Percentiles rank a stretch among this genome's conserved stretches.
Conservation (phyloP, 2,888 invertebrate genomes). For the Margaritifera margaritifera region DNA sequence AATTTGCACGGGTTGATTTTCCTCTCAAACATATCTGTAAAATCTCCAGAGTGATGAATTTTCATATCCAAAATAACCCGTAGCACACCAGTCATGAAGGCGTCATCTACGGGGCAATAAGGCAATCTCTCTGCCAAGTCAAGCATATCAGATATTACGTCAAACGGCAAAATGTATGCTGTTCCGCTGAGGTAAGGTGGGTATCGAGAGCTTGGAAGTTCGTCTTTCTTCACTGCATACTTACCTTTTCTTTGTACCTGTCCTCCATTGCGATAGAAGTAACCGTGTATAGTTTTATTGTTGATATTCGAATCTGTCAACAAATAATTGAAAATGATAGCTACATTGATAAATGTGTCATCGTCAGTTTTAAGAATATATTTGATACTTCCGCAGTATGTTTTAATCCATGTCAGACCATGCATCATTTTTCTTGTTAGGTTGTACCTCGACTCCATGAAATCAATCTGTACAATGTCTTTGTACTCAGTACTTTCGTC, state of each 20-base stretch:
- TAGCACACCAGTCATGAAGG: conserved; percentile 57
- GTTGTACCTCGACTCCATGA: conserved; percentile 40
- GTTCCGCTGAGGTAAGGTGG: conserved; percentile 53
- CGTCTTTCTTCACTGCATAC: conserved; percentile 40
- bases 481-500: conserved; percentile 27
- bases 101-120: conserved; percentile 56
- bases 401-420: conserved; percentile 38
- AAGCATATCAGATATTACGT: conserved; percentile 36
- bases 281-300: conserved; percentile 38
- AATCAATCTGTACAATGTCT: conserved; percentile 43
- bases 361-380: conserved; percentile 45
- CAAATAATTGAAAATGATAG: conserved; percentile 22
- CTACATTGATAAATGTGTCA: conserved; percentile 42
- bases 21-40: no score
- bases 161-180: conserved; percentile 47
- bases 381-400: conserved; percentile 31
- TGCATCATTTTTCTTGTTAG: conserved; percentile 40
- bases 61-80: conserved; percentile 37
- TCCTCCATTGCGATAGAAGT: conserved; percentile 18
- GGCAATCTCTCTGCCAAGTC: conserved; percentile 43
- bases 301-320: conserved; percentile 13
- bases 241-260: conserved; percentile 39
- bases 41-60: no score
- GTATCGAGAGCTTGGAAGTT: conserved; percentile 40
- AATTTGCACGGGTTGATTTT: no score